phyloP scores from a whole-genome alignment of 2,888 invertebrate genomes.

The Seira ritae region DNA sequence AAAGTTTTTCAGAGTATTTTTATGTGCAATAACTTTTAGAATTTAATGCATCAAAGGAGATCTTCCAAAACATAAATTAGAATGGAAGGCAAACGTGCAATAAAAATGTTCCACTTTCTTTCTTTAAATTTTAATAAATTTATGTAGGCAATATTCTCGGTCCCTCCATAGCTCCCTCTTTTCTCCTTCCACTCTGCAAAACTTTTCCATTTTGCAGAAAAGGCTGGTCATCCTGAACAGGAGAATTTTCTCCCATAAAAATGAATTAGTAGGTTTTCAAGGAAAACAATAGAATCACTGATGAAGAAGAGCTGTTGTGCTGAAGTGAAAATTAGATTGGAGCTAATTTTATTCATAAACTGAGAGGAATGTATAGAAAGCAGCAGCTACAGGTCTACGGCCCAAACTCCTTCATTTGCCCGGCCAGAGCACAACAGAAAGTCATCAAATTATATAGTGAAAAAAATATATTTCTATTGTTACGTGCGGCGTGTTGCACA shows the following conservation, averaged over 20 bases:
- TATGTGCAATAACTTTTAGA: constrained; percentile 8
- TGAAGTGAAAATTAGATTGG: constrained; percentile 62
- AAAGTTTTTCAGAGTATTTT: neutral
- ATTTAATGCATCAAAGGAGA: neutral
- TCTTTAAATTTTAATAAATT: constrained; percentile 2
- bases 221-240: constrained; percentile 8
- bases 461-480: neutral
- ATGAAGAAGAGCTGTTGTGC: constrained; percentile 13
- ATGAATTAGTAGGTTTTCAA: constrained; percentile 3
- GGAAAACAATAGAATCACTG: constrained; percentile 25
- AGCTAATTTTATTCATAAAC: constrained; percentile 61
- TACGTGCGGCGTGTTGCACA: constrained; percentile 3
- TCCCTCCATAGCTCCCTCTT: too few species aligned
- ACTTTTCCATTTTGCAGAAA: neutral
- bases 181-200: too few species aligned
- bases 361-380: constrained; percentile 33
- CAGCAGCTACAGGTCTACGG: constrained; percentile 46
- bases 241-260: constrained; percentile 8
- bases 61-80: neutral
- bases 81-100: constrained; percentile 2
- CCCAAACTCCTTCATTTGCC: neutral
- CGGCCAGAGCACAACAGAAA: neutral
- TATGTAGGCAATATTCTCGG: neutral
- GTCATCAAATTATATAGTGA: neutral
- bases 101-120: neutral